Evolutionary conservation across 2,113 vertebrate genomes (phyloP), one percentile per base, ranked within the genome.

Genomic region (Neolamprologus tretocephalus): DNA sequence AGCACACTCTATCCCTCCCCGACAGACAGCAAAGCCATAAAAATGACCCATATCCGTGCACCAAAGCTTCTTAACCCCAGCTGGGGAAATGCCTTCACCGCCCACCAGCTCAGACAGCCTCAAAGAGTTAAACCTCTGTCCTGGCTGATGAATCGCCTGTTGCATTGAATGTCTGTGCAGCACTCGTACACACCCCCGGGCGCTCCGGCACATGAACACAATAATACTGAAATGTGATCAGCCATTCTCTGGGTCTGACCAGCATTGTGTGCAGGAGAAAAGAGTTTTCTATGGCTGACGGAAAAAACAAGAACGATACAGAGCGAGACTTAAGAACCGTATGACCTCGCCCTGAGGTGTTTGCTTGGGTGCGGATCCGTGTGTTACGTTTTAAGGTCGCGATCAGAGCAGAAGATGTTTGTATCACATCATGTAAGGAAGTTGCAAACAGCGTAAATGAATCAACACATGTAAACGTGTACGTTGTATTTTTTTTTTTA

Each of bases 221-320:
- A 95, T 91, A 96, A 94, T 95, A 61, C 81, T 89, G 95, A 94
- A 96, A 96, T 81, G 82, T 84, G 94, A 96, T 94, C 90, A 57
- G 89, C 83, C 85, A 49, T 91, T 90, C 85, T 89, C 63, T n/a
- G 6, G 80, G 80, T 80, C 89, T 42, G 89, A 89, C 68, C 78
- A 81, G 90, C 90, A 89, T 92, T 93, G 93, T 92, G 88, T 49
- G 57, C 55, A 35, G 45, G 79, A 91, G 86, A 94, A 93, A 91
- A 86, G 93, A 87, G 21, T 78, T 91, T 92, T 89, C 53, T 37
- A 49, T 84, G 89, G 53, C 80, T 89, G 47, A 84, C 3, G 28
- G 84, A 17, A 89, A 85, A 82, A 87, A 88, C 35, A 73, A 85
- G 58, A 68, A 49, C 45, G 45, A 49, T 31, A 49, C 31, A n/a